Conservation (phyloP, 2,888 invertebrate species). For the Boloria euphrosyne region DNA sequence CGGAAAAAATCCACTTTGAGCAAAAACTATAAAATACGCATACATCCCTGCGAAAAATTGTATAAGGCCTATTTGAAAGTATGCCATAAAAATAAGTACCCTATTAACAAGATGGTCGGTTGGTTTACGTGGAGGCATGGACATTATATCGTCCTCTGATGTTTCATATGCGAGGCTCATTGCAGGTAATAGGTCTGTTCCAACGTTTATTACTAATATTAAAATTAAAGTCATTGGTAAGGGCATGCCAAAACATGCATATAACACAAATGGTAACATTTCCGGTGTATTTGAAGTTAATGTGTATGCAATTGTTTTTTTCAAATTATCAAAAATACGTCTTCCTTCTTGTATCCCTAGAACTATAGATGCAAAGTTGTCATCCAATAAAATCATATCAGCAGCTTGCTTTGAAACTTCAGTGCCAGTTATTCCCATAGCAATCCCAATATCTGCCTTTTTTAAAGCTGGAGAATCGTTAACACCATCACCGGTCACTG, state of each 20-base stretch:
- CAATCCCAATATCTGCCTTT: slow-evolving; percentile 91
- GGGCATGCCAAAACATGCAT: slow-evolving; percentile 88
- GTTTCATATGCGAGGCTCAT: slow-evolving; percentile 90
- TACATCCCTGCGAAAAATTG: slow-evolving; percentile 92
- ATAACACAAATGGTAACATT: slow-evolving; percentile 90
- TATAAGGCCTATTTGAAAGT: slow-evolving; percentile 93
- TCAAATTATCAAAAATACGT: slow-evolving; percentile 92
- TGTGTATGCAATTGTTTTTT: slow-evolving; percentile 93
- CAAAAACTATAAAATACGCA: slow-evolving; percentile 90
- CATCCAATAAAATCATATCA: slow-evolving; percentile 94
- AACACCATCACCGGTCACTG: slow-evolving; percentile 94
- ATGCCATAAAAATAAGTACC: slow-evolving; percentile 89
- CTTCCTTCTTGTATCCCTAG: slow-evolving; percentile 91
- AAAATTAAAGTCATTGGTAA: slow-evolving; percentile 84
- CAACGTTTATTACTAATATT: slow-evolving; percentile 89
- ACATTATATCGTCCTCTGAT: slow-evolving; percentile 90
- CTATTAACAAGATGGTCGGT: slow-evolving; percentile 80
- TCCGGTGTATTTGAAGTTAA: slow-evolving; percentile 92
- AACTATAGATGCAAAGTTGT: slow-evolving; percentile 94
- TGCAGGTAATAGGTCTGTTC: slow-evolving; percentile 90
- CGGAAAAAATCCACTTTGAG: slow-evolving; percentile 89
- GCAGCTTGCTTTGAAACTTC: slow-evolving; percentile 94
- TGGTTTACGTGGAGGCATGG: slow-evolving; percentile 78
- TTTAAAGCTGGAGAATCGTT: slow-evolving; percentile 94
- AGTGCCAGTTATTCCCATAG: slow-evolving; percentile 90